A percentile compares a stretch with the other conserved stretches of the same genome.
phyloP scores from a whole-genome alignment of 2,113 vertebrate genomes.

The Calyptommatus sinebrachiatus region DNA sequence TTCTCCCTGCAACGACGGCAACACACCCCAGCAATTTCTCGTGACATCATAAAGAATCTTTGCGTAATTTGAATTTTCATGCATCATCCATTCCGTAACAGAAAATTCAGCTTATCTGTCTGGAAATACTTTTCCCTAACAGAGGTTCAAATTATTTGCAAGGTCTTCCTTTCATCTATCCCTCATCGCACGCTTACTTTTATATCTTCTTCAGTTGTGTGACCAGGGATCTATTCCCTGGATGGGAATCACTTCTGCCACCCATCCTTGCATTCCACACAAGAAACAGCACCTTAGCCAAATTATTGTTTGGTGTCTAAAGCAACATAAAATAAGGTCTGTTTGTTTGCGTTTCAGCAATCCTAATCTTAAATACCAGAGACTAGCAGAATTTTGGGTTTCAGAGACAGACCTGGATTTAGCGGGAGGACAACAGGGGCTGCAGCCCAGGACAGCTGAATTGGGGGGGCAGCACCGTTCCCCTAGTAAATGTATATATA shows the following conservation, averaged over 20 bases:
- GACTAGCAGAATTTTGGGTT: no score
- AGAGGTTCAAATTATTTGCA: background rate
- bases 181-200: no score
- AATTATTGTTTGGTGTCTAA: no score
- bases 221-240: background rate
- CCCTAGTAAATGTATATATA: no score
- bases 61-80: background rate
- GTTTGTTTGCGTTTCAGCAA: background rate
- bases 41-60: background rate
- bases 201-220: no score
- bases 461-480: no score
- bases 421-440: no score
- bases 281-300: background rate
- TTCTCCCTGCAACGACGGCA: background rate
- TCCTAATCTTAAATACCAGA: background rate
- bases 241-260: background rate
- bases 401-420: no score
- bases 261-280: background rate
- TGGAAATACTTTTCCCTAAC: constrained; percentile 11
- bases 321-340: no score
- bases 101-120: background rate
- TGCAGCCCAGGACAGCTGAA: no score
- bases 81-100: background rate
- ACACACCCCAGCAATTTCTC: background rate
- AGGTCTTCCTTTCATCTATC: background rate